A percentile compares a stretch with the other conserved stretches of the same genome.
Evolutionary conservation across 2,113 vertebrate genomes (phyloP).

Genomic region (Amazona guildingii): DNA sequence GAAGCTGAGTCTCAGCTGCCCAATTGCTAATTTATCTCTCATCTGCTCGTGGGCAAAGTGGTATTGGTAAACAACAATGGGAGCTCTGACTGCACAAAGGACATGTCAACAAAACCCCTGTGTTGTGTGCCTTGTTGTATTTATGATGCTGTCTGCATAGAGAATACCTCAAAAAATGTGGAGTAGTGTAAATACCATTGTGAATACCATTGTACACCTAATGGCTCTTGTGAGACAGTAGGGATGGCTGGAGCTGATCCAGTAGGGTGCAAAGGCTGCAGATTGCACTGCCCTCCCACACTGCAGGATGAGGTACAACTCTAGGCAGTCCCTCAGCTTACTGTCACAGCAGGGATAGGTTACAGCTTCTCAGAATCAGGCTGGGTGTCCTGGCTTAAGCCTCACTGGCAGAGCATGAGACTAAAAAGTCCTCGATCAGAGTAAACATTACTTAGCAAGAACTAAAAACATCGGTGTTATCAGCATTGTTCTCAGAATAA

Average conservation of each 20-base stretch:
- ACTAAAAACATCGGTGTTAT: neutral
- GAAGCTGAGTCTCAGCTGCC: neutral
- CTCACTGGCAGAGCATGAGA: neutral
- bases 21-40: neutral
- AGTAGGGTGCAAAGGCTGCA: neutral
- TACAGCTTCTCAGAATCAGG: neutral
- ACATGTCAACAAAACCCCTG: neutral
- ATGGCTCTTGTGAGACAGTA: accelerated
- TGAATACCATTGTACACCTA: neutral
- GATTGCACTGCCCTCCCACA: neutral
- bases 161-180: neutral
- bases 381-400: neutral
- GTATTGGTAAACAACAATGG: neutral
- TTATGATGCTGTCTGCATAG: neutral
- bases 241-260: neutral
- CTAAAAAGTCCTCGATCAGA: neutral
- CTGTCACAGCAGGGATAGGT: accelerated
- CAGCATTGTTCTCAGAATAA: neutral
- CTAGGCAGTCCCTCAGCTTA: neutral
- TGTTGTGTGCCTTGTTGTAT: neutral
- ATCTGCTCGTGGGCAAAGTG: neutral
- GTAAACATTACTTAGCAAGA: neutral
- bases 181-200: neutral
- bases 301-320: neutral
- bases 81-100: neutral